phyloP scores from a whole-genome alignment of 2,888 invertebrate genomes.

The Dryomyza anilis region DNA sequence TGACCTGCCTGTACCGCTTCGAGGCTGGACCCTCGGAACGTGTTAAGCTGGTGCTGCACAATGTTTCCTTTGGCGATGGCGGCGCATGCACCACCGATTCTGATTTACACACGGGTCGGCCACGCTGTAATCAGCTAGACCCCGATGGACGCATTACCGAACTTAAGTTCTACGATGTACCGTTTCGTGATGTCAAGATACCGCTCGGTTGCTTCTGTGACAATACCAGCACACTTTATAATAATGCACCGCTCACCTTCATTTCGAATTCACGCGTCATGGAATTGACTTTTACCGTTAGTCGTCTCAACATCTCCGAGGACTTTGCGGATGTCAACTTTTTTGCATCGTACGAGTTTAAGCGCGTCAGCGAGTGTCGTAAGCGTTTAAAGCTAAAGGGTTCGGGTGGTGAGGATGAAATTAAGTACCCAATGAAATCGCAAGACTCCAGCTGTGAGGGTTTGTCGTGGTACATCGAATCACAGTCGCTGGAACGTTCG shows the following conservation, averaged over 20 bases:
- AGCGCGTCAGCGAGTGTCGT: slow-evolving; percentile 70
- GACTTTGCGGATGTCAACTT: slow-evolving; percentile 83
- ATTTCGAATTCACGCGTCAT: slow-evolving; percentile 71
- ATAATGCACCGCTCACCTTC: slow-evolving; percentile 68
- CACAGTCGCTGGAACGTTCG: slow-evolving; percentile 78
- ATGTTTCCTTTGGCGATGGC: slow-evolving; percentile 74
- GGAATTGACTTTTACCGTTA: slow-evolving; percentile 78
- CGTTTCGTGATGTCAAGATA: slow-evolving; percentile 71
- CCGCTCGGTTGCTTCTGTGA: slow-evolving; percentile 82
- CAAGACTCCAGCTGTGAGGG: slow-evolving; percentile 62
- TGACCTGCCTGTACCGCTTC: slow-evolving; percentile 79
- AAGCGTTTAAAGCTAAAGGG: slow-evolving; percentile 69
- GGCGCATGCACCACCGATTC: slow-evolving; percentile 72
- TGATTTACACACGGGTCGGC: slow-evolving; percentile 75
- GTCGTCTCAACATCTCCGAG: slow-evolving; percentile 75
- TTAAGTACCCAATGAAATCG: slow-evolving; percentile 68
- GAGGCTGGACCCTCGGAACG: slow-evolving; percentile 72
- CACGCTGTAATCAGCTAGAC: slow-evolving; percentile 64
- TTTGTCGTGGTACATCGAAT: slow-evolving; percentile 77
- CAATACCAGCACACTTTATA: slow-evolving; percentile 67
- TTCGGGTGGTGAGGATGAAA: slow-evolving; percentile 70
- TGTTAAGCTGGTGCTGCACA: slow-evolving; percentile 70
- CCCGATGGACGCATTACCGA: slow-evolving; percentile 63
- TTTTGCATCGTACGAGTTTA: slow-evolving; percentile 73
- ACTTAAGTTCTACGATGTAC: slow-evolving; percentile 69